Conservation (phyloP, 2,888 invertebrate species). For the Acanthosepion lycidas region DNA sequence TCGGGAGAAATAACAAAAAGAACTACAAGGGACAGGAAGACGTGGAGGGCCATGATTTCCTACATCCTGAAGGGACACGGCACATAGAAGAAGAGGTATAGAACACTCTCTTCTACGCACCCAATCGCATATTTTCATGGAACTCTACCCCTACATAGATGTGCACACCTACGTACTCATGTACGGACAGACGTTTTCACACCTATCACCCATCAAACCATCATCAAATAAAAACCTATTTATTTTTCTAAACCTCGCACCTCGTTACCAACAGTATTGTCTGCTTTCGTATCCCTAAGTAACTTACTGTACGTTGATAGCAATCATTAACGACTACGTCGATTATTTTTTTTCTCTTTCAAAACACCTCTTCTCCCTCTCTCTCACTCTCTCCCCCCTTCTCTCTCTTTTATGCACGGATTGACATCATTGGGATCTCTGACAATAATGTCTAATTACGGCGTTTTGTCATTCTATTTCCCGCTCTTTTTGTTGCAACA, state of each 20-base stretch:
- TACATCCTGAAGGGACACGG: no score
- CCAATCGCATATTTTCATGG: no score
- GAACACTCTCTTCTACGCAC: no score
- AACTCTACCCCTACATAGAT: no score
- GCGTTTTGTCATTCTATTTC: not conserved
- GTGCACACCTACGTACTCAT: no score
- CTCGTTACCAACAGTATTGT: not conserved
- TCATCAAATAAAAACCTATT: not conserved
- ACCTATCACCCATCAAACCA: not conserved
- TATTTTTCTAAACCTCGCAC: not conserved
- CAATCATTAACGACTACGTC: not conserved
- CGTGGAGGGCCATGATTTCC: no score
- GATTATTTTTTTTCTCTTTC: not conserved
- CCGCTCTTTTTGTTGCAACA: not conserved
- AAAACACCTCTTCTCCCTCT: not conserved
- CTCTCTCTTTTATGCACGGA: not conserved
- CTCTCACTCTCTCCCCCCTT: not conserved
- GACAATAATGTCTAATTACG: conserved; percentile 21
- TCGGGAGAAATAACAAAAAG: no score
- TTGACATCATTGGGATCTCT: not conserved
- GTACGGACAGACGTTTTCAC: not conserved
- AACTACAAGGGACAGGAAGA: no score
- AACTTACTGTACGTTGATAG: not conserved
- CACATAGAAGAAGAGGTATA: no score
- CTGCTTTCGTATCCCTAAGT: not conserved